Evolutionary conservation across 2,113 vertebrate genomes (phyloP).

Genomic region (Aythya baeri): DNA sequence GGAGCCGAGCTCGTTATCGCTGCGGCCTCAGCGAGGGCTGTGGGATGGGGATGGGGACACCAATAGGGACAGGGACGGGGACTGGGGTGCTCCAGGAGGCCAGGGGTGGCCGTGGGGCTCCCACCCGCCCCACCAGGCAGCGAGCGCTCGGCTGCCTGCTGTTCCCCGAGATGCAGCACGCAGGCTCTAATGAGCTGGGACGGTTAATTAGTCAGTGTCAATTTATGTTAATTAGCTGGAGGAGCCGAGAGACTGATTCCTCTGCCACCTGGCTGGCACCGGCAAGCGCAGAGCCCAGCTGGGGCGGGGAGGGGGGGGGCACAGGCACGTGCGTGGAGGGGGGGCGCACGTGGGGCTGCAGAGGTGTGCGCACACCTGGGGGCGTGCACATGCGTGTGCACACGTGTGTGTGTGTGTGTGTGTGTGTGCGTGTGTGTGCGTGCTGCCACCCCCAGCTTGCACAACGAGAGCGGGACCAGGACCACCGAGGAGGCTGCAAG

Average conservation of each 20-base stretch:
- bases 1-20: neutral
- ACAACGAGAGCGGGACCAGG: neutral
- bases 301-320: neutral
- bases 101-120: rapidly evolving
- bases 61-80: neutral
- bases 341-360: too few relatives aligned
- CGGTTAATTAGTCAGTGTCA: slow-evolving; percentile 39
- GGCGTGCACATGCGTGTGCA: rapidly evolving
- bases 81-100: neutral
- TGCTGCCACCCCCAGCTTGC: neutral
- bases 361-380: neutral
- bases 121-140: too few relatives aligned
- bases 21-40: neutral
- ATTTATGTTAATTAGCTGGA: slow-evolving; percentile 8
- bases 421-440: neutral
- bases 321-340: too few relatives aligned
- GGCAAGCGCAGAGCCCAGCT: neutral
- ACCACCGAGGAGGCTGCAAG: neutral
- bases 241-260: neutral
- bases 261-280: neutral
- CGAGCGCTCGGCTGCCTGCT: neutral
- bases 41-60: neutral
- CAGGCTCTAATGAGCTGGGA: slow-evolving; percentile 11
- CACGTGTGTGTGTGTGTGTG: too few relatives aligned
- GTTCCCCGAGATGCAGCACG: neutral